Conservation (phyloP, 1,140 invertebrate species). For the Microplitis mediator region DNA sequence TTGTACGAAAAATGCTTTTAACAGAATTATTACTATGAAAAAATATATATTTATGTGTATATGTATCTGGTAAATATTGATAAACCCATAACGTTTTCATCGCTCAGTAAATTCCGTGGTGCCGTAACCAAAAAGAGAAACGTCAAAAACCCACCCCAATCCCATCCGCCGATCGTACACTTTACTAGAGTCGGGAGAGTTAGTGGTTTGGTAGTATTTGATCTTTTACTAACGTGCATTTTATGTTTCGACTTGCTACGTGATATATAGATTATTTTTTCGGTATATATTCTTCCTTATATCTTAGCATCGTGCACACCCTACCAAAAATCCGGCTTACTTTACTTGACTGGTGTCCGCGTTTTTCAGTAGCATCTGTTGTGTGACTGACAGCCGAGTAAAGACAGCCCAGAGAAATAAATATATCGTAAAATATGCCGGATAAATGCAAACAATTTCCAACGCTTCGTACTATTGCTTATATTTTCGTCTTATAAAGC, state of each 20-base stretch:
- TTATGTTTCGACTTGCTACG: slow-evolving; percentile 21
- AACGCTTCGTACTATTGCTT: neutral
- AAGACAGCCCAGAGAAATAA: slow-evolving; percentile 40
- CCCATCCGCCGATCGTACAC: neutral
- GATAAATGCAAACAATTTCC: slow-evolving; percentile 51
- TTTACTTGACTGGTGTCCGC: slow-evolving; percentile 16
- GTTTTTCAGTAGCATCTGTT: slow-evolving; percentile 32
- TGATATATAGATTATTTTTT: slow-evolving; percentile 13
- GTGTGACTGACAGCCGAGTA: slow-evolving; percentile 47
- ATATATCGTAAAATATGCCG: slow-evolving; percentile 50
- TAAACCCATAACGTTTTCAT: slow-evolving; percentile 30
- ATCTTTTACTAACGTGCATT: slow-evolving; percentile 26
- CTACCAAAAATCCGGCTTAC: neutral
- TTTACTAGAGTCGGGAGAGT: neutral
- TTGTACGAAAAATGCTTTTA: slow-evolving; percentile 23
- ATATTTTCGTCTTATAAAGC: neutral
- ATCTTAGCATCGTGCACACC: slow-evolving; percentile 19
- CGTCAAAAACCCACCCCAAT: neutral
- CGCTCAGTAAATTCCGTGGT: slow-evolving; percentile 25
- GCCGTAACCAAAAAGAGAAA: slow-evolving; percentile 5
- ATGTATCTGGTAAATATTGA: slow-evolving; percentile 28
- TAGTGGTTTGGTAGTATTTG: neutral
- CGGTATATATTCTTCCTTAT: slow-evolving; percentile 5
- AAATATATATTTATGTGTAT: slow-evolving; percentile 7
- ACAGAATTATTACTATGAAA: slow-evolving; percentile 18